Evolutionary conservation across 2,797 vertebrate species (phyloP).

Genomic region (Peromyscus melanophrys): DNA sequence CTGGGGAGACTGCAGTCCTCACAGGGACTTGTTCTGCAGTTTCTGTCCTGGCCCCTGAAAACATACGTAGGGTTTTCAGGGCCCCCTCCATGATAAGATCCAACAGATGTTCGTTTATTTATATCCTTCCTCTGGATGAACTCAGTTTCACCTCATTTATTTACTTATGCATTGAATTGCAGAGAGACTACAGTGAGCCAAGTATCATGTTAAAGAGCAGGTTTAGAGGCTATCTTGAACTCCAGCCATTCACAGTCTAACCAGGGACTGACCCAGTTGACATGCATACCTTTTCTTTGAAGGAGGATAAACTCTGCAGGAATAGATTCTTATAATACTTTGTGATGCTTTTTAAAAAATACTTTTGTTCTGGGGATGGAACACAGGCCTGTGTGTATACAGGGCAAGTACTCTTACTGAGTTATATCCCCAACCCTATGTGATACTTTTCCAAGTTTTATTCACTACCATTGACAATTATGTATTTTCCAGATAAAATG

Average conservation of each 20-base stretch:
- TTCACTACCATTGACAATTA: not conserved
- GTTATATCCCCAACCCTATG: not conserved
- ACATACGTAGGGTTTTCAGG: not conserved
- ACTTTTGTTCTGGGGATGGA: not conserved
- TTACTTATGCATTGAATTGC: conserved; percentile 10
- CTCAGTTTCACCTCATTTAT: not conserved
- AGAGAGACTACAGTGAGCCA: not conserved
- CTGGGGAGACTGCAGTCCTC: not conserved
- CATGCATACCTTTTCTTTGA: not conserved
- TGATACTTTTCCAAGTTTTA: not conserved
- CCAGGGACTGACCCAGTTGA: not conserved
- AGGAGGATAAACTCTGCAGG: not conserved
- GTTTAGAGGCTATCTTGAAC: not conserved
- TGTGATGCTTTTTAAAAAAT: not conserved
- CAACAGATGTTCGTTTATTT: not conserved
- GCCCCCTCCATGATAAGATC: not conserved
- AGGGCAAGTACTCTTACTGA: not conserved
- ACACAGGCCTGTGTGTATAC: not conserved
- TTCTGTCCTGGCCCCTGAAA: not conserved
- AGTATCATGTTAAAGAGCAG: not conserved
- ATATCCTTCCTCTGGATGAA: not conserved
- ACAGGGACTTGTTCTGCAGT: not conserved
- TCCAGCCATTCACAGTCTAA: not conserved
- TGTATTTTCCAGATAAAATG: not conserved
- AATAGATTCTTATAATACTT: not conserved